phyloP scores from a whole-genome alignment of 2,797 vertebrate species.

The Onychomys arenicola region DNA sequence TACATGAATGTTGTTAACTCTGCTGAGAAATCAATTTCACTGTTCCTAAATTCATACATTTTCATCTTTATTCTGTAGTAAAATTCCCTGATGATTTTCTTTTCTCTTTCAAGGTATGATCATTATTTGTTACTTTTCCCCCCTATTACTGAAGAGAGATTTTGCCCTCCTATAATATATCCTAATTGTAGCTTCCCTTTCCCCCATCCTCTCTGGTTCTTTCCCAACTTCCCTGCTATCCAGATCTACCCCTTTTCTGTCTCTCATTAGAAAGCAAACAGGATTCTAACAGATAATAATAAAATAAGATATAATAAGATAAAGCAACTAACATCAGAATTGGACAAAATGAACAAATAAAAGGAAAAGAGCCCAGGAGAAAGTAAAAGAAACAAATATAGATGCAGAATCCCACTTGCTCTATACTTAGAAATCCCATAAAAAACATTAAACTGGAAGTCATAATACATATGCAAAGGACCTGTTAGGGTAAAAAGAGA shows the following conservation, averaged over 20 bases:
- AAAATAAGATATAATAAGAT: background rate
- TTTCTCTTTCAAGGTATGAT: background rate
- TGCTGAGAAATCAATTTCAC: background rate
- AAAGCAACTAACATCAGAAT: background rate
- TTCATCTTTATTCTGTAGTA: background rate
- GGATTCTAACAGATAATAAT: background rate
- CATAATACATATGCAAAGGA: background rate
- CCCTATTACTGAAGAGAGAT: background rate
- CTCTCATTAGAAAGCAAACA: background rate
- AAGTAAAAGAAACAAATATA: too few species aligned
- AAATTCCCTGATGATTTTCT: background rate
- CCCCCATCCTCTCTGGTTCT: background rate
- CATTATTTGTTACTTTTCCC: background rate
- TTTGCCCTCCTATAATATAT: background rate
- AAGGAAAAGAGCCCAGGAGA: background rate
- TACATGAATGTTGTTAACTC: background rate
- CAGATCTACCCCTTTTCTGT: too few species aligned
- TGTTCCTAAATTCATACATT: background rate
- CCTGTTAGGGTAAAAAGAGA: background rate
- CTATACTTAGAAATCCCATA: background rate
- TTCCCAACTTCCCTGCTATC: background rate
- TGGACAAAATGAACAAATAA: background rate
- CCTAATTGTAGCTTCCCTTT: background rate
- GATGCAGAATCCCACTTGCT: too few species aligned
- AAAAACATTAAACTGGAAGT: background rate